These are phyloP conservation scores for Hedya salicella DNA, from an alignment of 2,888 invertebrate genomes.

Conservation along the genomic window DNA sequence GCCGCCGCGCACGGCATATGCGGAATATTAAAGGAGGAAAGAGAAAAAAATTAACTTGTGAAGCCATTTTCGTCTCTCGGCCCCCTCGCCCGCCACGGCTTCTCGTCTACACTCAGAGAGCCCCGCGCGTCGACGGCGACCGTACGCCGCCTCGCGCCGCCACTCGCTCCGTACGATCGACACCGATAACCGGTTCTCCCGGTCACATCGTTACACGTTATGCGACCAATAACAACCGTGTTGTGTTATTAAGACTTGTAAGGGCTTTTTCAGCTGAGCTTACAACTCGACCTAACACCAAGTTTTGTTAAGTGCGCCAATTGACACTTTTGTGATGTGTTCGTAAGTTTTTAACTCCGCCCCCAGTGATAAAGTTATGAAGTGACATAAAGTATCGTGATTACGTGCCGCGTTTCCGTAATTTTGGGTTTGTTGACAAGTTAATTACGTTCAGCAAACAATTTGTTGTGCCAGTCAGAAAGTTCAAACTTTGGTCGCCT, in stretches of 20 bases:
- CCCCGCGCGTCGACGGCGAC: slow-evolving; percentile 68
- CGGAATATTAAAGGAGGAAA: slow-evolving; percentile 85
- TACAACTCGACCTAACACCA: slow-evolving; percentile 44
- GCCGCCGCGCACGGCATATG: slow-evolving; percentile 82
- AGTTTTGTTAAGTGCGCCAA: slow-evolving; percentile 45
- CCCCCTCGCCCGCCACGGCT: slow-evolving; percentile 75
- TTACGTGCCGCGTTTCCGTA: slow-evolving; percentile 58
- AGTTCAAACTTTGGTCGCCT: slow-evolving; percentile 58
- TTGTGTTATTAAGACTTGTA: slow-evolving; percentile 62
- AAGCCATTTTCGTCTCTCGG: slow-evolving; percentile 85
- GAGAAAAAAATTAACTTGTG: slow-evolving; percentile 85
- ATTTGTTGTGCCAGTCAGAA: slow-evolving; percentile 45
- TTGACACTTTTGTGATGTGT: slow-evolving; percentile 67
- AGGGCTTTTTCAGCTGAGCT: slow-evolving; percentile 55
- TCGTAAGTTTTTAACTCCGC: slow-evolving; percentile 57
- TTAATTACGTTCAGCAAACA: slow-evolving; percentile 47
- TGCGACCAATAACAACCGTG: slow-evolving; percentile 71
- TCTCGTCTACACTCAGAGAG: slow-evolving; percentile 74
- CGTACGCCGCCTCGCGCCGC: slow-evolving; percentile 59
- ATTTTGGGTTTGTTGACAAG: slow-evolving; percentile 59
- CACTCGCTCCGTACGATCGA: slow-evolving; percentile 38
- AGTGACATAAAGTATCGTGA: slow-evolving; percentile 64
- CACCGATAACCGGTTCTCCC: slow-evolving; percentile 63
- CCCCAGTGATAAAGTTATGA: slow-evolving; percentile 54
- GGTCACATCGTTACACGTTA: slow-evolving; percentile 67